Evolutionary conservation across 2,888 invertebrate species (phyloP).

Genomic region (Folsomia candida): DNA sequence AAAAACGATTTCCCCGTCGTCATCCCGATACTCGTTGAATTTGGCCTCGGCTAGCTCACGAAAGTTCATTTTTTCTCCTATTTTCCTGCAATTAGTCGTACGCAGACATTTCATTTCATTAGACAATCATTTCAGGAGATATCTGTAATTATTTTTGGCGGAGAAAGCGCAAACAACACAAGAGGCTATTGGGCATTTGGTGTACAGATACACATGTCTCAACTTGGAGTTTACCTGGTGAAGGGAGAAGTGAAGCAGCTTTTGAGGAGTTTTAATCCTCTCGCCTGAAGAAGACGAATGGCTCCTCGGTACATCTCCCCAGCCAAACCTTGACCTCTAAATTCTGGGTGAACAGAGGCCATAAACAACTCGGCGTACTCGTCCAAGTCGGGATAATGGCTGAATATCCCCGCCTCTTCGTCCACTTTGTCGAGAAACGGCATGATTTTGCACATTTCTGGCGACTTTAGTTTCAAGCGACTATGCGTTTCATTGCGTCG

Average conservation of each 20-base stretch:
- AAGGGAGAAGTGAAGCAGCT: constrained; percentile 43
- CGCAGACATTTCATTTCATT: no score
- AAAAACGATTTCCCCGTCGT: constrained; percentile 39
- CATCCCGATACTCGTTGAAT: constrained; percentile 40
- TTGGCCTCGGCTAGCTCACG: constrained; percentile 33
- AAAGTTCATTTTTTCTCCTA: constrained; percentile 44
- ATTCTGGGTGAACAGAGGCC: constrained; percentile 41
- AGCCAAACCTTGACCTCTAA: constrained; percentile 44
- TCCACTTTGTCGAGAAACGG: constrained; percentile 41
- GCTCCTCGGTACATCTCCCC: constrained; percentile 40
- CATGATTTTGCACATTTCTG: constrained; percentile 42
- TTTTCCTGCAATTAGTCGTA: no score
- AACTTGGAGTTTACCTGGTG: no score
- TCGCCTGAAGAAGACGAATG: constrained; percentile 32
- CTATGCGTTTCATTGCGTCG: not conserved
- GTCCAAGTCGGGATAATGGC: constrained; percentile 38
- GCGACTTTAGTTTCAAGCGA: not conserved
- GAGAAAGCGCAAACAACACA: no score
- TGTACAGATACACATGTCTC: not conserved
- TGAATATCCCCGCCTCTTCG: constrained; percentile 36
- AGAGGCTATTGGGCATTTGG: no score
- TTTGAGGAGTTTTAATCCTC: constrained; percentile 41
- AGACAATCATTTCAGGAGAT: not conserved
- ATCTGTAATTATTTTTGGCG: not conserved
- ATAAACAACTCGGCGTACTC: constrained; percentile 44